Evolutionary conservation across 2,113 vertebrate species (phyloP), one percentile per base, ranked within the genome.

Genomic region (Pelvicachromis taeniatus): DNA sequence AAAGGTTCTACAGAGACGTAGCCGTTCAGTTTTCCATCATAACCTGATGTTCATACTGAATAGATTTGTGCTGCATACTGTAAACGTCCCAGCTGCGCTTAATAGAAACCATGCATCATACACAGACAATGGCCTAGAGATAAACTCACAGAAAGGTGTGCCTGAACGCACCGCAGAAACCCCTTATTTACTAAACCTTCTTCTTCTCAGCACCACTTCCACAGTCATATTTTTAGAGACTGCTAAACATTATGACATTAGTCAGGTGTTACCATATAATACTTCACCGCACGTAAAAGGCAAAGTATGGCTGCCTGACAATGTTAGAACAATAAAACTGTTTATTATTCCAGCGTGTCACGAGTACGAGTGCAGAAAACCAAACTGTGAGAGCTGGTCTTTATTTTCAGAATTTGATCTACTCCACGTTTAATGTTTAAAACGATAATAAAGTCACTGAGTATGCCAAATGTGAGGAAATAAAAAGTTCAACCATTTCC

Each of bases 1-100:
- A 58, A 81, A 79, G 2, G 2, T 50, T 53, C 50, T 78, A 21
- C 52, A 79, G 38, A 78, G 19, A 26, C 56, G 40, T 80, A 89
- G 61, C 58, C 35, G 1, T 85, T 84, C 35, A 29, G 9, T 77
- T 80, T 84, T 45, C 42, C 68, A 78, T 83, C 65, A 38, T 31
- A 83, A 79, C 82, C 80, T 48, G 81, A 83, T 84, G 84, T 77
- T 89, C 73, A 87, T 61, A 54, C 53, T 85, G 56, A 84, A 65
- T 77, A 6, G 45, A 80, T 86, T 70, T 88, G 33, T 83, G 81
- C 58, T 40, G 50, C 42, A 73, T 73, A 84, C 50, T 78, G 38
- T 83, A 53, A 81, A 84, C 52, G 70, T 90, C 21, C 53, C 78
- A 84, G 78, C 59, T 90, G 88, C 75, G 7, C 14, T 80, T 81